Conservation (phyloP, 2,113 vertebrate genomes). For the Danionella cerebrum region DNA sequence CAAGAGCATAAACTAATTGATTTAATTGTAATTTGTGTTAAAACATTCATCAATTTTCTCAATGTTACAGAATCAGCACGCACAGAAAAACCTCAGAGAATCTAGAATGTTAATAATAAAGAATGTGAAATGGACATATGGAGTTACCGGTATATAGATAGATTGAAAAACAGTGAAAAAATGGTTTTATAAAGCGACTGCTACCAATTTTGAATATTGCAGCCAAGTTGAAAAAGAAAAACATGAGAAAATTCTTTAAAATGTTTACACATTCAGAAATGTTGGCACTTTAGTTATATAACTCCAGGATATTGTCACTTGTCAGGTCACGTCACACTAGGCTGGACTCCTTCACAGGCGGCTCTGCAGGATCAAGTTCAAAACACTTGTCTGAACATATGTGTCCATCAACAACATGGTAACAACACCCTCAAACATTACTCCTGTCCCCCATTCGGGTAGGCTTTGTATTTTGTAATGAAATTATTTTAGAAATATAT, state of each 20-base stretch:
- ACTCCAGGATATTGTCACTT: background rate
- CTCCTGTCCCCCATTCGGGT: too few relatives aligned
- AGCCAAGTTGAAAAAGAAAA: background rate
- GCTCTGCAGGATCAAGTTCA: background rate
- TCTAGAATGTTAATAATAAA: too few relatives aligned
- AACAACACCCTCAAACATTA: background rate
- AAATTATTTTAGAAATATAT: too few relatives aligned
- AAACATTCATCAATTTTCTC: background rate
- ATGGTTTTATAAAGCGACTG: too few relatives aligned
- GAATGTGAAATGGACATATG: too few relatives aligned
- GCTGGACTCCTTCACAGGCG: background rate
- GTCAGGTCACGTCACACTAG: background rate
- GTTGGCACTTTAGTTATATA: background rate
- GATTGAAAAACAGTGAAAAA: too few relatives aligned
- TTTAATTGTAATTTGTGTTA: background rate
- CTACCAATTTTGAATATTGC: too few relatives aligned
- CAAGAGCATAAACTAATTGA: background rate
- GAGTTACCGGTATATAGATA: too few relatives aligned
- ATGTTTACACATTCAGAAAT: background rate
- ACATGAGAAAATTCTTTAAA: background rate
- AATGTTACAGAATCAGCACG: background rate
- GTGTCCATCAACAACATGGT: background rate
- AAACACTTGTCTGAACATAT: background rate
- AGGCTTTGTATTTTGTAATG: too few relatives aligned
- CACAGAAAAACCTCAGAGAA: background rate